These are phyloP conservation scores for Rhagophthalmus giganteus DNA, from an alignment of 2,888 invertebrate genomes.

Conservation along the genomic window DNA sequence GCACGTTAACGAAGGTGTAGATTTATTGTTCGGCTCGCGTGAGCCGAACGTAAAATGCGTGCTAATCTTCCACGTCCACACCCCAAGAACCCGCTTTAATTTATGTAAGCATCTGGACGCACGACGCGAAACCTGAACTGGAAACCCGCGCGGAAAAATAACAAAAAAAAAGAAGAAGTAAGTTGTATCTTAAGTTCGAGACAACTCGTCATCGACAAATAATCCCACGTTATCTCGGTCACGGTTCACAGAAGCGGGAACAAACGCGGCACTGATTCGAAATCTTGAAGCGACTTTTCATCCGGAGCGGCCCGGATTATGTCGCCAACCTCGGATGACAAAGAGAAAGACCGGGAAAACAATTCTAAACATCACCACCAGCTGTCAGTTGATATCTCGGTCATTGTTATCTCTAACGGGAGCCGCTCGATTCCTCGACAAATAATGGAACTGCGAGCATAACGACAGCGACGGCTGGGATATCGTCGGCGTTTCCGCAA, in stretches of 20 bases:
- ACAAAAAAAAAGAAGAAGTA: no score
- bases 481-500: conserved; percentile 10
- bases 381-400: conserved; percentile 21
- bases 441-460: conserved; percentile 9
- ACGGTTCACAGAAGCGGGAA: conserved; percentile 11
- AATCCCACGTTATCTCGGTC: conserved; percentile 3
- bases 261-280: conserved; percentile 1
- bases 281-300: conserved; percentile 8
- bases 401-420: conserved; percentile 19
- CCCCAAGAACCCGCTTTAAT: not conserved
- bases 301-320: conserved; percentile 20
- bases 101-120: no score
- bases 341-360: conserved; percentile 7
- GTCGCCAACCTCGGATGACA: conserved; percentile 14
- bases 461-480: conserved; percentile 4
- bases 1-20: not conserved
- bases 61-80: not conserved
- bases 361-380: conserved; percentile 14
- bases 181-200: no score
- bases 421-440: conserved; percentile 16
- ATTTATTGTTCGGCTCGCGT: not conserved
- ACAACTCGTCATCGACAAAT: not conserved
- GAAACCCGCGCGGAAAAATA: no score
- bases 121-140: no score
- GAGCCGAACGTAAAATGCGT: not conserved